Evolutionary conservation across 1,140 invertebrate genomes (phyloP), one percentile per base, ranked within the genome.

Genomic region (Drosophila albomicans): DNA sequence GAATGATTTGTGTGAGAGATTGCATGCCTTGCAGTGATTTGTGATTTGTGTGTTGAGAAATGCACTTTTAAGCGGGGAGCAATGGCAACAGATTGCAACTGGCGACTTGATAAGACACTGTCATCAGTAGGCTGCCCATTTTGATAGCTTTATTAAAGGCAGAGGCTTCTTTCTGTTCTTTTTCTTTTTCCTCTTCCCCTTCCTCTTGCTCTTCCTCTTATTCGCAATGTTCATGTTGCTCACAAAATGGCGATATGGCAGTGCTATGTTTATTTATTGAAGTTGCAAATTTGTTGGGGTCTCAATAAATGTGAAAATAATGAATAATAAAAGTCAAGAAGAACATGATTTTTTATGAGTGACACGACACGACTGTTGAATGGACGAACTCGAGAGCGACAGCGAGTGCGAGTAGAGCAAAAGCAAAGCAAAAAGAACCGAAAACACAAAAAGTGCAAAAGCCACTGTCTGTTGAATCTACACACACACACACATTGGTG

Each of bases 1-100:
- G 76, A 87, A 87, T 87, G 84, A 87, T 87, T 87, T 87, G 84
- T 88, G 85, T 88, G 84, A 88, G 84, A 89, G 84, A 88, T 88
- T 88, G 84, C 84, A 88, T 88, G 84, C 85, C 78, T 78, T 68
- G 75, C 84, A 89, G 86, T 89, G 81, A 89, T 89, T 89, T 89
- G 85, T 89, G 81, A 89, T 89, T 88, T 85, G 78, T 81, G 85
- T 79, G 85, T 71, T 89, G 85, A 89, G 85, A 89, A 89, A 89
- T 89, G 85, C 85, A 89, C 82, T 89, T 89, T 89, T 89, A 89
- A 89, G 89, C 85, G 86, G 78, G 64, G 61, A 54, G 65, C 66
- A 69, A 35, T 45, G 49, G 38, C 49, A 16, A 32, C 57, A 56
- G 45, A 38, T 54, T n/a, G 49, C 48, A 67, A 52, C 69, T 72